phyloP scores from a whole-genome alignment of 2,113 vertebrate genomes.

The Nothobranchius kuhntae region DNA sequence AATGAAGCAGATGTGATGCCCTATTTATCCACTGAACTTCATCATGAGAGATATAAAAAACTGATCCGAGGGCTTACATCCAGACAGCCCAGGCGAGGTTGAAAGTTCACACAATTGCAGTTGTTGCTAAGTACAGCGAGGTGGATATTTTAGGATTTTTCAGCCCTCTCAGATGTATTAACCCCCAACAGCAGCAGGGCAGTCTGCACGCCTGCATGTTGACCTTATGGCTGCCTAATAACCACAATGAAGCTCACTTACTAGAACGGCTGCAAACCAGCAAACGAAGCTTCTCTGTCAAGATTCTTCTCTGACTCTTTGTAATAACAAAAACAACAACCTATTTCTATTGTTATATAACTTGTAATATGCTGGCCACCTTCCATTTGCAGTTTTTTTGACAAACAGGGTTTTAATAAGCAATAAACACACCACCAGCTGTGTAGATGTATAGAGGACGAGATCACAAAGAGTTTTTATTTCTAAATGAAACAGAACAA shows the following conservation, averaged over 20 bases:
- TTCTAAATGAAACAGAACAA: no score
- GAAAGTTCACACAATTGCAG: slow-evolving; percentile 54
- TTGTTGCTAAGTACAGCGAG: slow-evolving; percentile 45
- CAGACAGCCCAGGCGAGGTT: slow-evolving; percentile 46
- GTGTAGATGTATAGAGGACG: background rate
- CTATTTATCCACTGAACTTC: slow-evolving; percentile 61
- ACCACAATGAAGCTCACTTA: slow-evolving; percentile 13
- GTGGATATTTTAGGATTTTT: slow-evolving; percentile 51
- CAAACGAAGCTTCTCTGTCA: slow-evolving; percentile 6
- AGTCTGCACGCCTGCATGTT: slow-evolving; percentile 3
- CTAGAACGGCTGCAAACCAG: slow-evolving; percentile 2
- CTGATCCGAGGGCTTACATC: slow-evolving; percentile 54
- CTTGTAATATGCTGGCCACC: background rate
- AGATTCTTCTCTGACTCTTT: background rate
- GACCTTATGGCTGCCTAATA: slow-evolving; percentile 28
- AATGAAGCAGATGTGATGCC: slow-evolving; percentile 47
- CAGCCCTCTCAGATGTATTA: slow-evolving; percentile 36
- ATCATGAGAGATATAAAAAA: slow-evolving; percentile 65
- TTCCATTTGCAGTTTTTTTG: slow-evolving; percentile 3
- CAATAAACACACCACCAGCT: background rate
- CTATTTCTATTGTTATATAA: background rate
- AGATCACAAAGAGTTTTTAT: background rate
- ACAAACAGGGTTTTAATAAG: background rate
- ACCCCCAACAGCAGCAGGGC: slow-evolving; percentile 30
- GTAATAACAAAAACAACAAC: background rate